Conservation (phyloP, 2,888 invertebrate genomes). For the Girardia tigrina region DNA sequence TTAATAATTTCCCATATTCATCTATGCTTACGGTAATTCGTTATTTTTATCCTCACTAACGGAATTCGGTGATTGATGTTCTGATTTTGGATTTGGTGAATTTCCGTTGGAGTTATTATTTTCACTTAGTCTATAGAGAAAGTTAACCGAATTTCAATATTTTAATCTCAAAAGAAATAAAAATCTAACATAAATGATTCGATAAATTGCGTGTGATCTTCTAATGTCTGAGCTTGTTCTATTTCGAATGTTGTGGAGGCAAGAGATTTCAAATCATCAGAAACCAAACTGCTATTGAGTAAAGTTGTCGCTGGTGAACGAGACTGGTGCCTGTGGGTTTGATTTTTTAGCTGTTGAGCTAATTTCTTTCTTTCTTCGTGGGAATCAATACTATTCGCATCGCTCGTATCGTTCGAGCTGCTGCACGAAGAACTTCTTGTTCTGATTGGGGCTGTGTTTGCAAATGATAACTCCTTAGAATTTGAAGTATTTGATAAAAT, state of each 20-base stretch:
- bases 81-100: no score
- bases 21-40: no score
- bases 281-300: background rate
- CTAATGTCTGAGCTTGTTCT: background rate
- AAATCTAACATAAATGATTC: no score
- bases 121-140: no score
- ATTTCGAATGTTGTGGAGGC: background rate
- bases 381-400: background rate
- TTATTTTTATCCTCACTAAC: no score
- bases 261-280: background rate
- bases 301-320: background rate
- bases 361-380: conserved; percentile 16
- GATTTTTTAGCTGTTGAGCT: background rate
- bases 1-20: no score
- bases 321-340: background rate
- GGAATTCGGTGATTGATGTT: no score
- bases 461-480: background rate
- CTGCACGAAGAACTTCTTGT: conserved; percentile 5
- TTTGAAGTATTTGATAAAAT: background rate
- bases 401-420: background rate
- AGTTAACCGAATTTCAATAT: no score
- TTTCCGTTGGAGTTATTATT: no score
- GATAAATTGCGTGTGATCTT: no score
- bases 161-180: no score
- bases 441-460: background rate